These are phyloP conservation scores for Nowickia ferox DNA, from an alignment of 2,888 invertebrate species.

Conservation along the genomic window DNA sequence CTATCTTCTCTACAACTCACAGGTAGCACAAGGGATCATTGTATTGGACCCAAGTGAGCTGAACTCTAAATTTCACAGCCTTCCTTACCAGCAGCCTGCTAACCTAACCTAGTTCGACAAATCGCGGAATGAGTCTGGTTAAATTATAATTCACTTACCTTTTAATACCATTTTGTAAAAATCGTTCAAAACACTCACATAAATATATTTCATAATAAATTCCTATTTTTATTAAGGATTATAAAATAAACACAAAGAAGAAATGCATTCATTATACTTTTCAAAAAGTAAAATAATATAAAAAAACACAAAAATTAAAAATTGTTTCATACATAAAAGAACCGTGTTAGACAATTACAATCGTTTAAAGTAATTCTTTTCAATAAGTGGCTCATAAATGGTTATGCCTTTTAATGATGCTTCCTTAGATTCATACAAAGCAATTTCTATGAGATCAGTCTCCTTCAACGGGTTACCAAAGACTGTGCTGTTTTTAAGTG, in stretches of 20 bases:
- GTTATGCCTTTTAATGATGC: constrained; percentile 26
- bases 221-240: constrained; percentile 11
- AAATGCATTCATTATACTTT: constrained; percentile 21
- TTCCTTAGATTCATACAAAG: constrained; percentile 68
- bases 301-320: constrained; percentile 15
- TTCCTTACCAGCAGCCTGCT: too few relatives aligned
- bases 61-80: too few relatives aligned
- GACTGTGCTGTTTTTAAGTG: constrained; percentile 14
- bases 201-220: neutral
- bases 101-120: too few relatives aligned
- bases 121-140: neutral
- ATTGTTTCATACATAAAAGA: constrained; percentile 30
- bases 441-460: constrained; percentile 62
- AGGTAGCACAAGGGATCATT: too few relatives aligned
- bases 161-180: neutral
- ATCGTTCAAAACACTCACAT: neutral
- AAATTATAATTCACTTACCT: neutral
- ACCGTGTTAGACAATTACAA: constrained; percentile 45
- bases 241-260: constrained; percentile 15
- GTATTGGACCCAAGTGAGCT: too few relatives aligned
- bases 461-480: neutral
- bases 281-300: neutral
- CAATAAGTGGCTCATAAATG: constrained; percentile 70
- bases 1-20: too few relatives aligned
- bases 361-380: constrained; percentile 64